Evolutionary conservation across 2,113 vertebrate species (phyloP).

Genomic region (Salminus brasiliensis): DNA sequence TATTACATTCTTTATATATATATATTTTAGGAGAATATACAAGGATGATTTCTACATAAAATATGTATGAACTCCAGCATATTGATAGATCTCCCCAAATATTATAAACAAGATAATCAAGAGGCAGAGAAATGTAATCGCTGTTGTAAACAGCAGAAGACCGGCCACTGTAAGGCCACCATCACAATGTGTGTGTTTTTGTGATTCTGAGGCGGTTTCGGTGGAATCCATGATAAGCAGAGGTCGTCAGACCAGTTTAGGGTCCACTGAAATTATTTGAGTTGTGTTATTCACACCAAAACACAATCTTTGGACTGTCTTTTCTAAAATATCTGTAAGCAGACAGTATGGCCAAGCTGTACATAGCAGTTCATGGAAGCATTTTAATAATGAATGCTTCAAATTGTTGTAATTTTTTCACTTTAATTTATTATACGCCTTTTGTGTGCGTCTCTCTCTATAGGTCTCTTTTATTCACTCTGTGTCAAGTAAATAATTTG

Average conservation of each 20-base stretch:
- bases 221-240: not conserved
- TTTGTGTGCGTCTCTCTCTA: not conserved
- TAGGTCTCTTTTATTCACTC: slow-evolving; percentile 9
- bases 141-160: not conserved
- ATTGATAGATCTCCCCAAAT: not conserved
- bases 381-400: slow-evolving; percentile 57
- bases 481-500: not conserved
- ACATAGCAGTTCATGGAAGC: slow-evolving; percentile 15
- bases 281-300: not conserved
- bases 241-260: not conserved
- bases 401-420: slow-evolving; percentile 41
- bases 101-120: not conserved
- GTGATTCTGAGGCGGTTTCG: not conserved
- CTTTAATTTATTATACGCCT: slow-evolving; percentile 71
- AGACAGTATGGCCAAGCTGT: not conserved
- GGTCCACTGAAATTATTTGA: not conserved
- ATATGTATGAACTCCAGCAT: not conserved
- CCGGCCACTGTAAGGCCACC: not conserved
- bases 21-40: not conserved
- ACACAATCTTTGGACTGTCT: not conserved
- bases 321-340: not conserved
- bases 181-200: not conserved
- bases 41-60: not conserved
- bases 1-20: not conserved
- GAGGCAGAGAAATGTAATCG: not conserved